Evolutionary conservation across 2,113 vertebrate genomes (phyloP).

Genomic region (Urocolius indicus): DNA sequence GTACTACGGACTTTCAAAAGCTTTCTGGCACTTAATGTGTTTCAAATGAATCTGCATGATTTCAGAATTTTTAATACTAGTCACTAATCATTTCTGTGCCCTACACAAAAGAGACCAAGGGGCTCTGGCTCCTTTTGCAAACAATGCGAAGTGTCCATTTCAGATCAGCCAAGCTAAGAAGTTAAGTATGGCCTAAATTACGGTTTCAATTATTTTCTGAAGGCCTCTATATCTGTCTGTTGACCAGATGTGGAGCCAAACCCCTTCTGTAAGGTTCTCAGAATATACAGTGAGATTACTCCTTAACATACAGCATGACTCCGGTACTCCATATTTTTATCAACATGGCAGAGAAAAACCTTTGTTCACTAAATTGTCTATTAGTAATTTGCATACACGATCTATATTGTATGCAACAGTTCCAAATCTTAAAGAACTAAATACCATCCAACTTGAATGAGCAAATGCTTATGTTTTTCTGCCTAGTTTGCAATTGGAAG

Average conservation of each 20-base stretch:
- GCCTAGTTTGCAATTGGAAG: neutral
- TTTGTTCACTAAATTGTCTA: neutral
- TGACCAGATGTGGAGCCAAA: neutral
- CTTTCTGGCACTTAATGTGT: neutral
- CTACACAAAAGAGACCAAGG: rapidly evolving
- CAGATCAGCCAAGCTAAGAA: neutral
- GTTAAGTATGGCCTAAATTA: neutral
- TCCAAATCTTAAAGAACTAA: neutral
- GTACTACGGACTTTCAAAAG: neutral
- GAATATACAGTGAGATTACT: neutral
- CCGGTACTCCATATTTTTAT: neutral
- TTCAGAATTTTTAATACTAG: neutral
- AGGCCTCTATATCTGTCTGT: neutral
- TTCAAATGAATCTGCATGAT: neutral
- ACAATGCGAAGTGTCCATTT: neutral
- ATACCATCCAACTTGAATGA: neutral
- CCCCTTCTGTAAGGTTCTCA: neutral
- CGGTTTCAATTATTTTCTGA: slow-evolving; percentile 17
- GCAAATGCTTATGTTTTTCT: neutral
- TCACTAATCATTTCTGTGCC: neutral
- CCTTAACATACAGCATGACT: neutral
- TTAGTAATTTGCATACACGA: neutral
- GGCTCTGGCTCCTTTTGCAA: neutral
- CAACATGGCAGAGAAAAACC: neutral
- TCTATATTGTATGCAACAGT: neutral